phyloP scores from a whole-genome alignment of 53 echinoderm and acorn worm species.

The Paelopatides confundens region DNA sequence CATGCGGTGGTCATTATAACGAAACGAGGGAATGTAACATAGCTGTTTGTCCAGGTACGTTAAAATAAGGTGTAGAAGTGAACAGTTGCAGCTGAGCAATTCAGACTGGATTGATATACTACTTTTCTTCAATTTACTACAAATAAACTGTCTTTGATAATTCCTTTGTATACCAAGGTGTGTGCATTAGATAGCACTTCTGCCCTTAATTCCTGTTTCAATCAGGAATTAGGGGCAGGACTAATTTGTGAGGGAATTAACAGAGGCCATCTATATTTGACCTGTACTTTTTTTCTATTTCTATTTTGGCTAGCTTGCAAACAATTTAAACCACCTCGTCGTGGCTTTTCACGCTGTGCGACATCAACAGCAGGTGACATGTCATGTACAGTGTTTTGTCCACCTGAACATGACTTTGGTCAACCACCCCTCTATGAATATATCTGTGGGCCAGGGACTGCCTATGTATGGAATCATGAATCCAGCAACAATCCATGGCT shows the following conservation, averaged over 20 bases:
- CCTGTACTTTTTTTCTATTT: neutral
- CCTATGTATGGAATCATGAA: slow-evolving; percentile 15
- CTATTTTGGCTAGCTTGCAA: neutral
- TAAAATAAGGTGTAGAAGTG: neutral
- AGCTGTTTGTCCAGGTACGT: slow-evolving; percentile 60
- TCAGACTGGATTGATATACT: no score
- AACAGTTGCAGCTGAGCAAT: no score
- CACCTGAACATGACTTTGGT: slow-evolving; percentile 18
- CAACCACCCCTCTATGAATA: slow-evolving; percentile 18
- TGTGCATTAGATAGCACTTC: no score
- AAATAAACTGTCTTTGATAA: no score
- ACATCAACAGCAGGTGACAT: neutral
- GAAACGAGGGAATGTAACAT: slow-evolving; percentile 56
- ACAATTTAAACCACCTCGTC: neutral
- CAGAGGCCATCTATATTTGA: neutral
- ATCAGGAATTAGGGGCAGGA: no score
- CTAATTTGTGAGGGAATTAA: no score
- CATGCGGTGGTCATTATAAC: slow-evolving; percentile 30
- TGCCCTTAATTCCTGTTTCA: no score
- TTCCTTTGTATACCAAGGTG: no score
- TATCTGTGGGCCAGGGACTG: slow-evolving; percentile 15
- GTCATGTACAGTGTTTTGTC: neutral
- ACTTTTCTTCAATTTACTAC: no score
- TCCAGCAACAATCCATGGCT: neutral
- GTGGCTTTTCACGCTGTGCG: neutral